Evolutionary conservation across 2,113 vertebrate genomes (phyloP), one percentile per base, ranked within the genome.

Genomic region (Lagenorhynchus albirostris): DNA sequence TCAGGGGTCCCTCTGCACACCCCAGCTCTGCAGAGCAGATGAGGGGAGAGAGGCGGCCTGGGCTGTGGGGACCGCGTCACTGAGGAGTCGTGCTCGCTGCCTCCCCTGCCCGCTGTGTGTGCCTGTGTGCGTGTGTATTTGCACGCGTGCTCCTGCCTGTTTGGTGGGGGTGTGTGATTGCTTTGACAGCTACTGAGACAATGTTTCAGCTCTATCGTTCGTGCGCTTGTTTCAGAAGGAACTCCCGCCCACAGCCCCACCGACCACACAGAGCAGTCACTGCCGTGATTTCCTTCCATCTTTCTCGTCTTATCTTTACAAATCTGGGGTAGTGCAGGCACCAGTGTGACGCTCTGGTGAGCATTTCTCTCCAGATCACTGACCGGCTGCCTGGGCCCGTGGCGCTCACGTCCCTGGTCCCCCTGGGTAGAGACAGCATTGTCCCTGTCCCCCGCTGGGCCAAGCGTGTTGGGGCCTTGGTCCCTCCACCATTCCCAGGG

Each of bases 191-290:
- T 50, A 13, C 41, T 65, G 17, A 41, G 6, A 9, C 6, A n/a
- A 9, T 3, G 20, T 13, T 47, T 23, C 41, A 15, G 41, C 41
- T 84, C 62, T 33, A 20, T 15, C 8, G 41, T 29, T 5, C 7
- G 3, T 0, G 20, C 12, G 5, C 31, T 7, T 47, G 82, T 84
- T 65, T 5, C 17, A 13, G 62, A 47, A 33, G 36, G 36, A 8
- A 41, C 4, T 6, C 21, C n/a, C 21, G 1, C 10, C 58, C 1
- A 6, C 1, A 2, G 17, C 36, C 17, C 55, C 1, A 8, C 38
- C 1, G 1, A 31, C 44, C 17, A 10, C 74, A 5, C 29, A 9
- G 7, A 12, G 74, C 26, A 29, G n/a, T 29, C 9, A 18, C 6
- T 11, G 18, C 12, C 6, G 26, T 6, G 62, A 65, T 33, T 23